These are phyloP conservation scores for Montipora foliosa DNA, from an alignment of 64 coral and sea anemone species.

Conservation along the genomic window DNA sequence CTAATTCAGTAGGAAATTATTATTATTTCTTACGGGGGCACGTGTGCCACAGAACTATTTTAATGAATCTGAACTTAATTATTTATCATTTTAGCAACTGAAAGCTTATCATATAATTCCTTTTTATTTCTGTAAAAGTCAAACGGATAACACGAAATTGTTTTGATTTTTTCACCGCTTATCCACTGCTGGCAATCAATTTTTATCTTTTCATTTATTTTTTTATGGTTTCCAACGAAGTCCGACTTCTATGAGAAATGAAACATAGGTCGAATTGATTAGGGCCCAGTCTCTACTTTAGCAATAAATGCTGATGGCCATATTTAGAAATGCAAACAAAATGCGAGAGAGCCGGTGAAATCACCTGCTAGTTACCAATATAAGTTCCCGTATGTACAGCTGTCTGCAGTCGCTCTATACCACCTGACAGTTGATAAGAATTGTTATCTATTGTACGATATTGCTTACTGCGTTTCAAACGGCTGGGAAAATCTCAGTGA, in stretches of 20 bases:
- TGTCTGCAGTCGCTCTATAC: slow-evolving; percentile 11
- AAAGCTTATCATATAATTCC: slow-evolving; percentile 56
- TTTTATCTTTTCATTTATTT: background rate
- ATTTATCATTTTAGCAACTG: slow-evolving; percentile 52
- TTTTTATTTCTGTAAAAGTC: slow-evolving; percentile 40
- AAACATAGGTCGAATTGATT: too few relatives aligned
- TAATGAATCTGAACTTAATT: slow-evolving; percentile 46
- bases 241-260: too few relatives aligned
- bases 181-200: background rate
- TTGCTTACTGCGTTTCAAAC: slow-evolving; percentile 43
- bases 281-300: slow-evolving; percentile 22
- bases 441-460: slow-evolving; percentile 41
- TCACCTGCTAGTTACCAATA: slow-evolving; percentile 14
- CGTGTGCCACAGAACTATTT: slow-evolving; percentile 41
- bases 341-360: background rate
- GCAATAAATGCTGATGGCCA: slow-evolving; percentile 4
- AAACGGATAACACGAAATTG: slow-evolving; percentile 34
- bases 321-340: slow-evolving; percentile 46
- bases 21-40: slow-evolving; percentile 48
- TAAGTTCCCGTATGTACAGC: slow-evolving; percentile 52
- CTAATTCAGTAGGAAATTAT: slow-evolving; percentile 13
- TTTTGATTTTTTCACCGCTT: background rate
- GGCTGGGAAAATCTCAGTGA: slow-evolving; percentile 56
- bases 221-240: background rate
- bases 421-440: slow-evolving; percentile 53